Conservation (phyloP, 2,888 invertebrate species). For the Lymantria monacha region DNA sequence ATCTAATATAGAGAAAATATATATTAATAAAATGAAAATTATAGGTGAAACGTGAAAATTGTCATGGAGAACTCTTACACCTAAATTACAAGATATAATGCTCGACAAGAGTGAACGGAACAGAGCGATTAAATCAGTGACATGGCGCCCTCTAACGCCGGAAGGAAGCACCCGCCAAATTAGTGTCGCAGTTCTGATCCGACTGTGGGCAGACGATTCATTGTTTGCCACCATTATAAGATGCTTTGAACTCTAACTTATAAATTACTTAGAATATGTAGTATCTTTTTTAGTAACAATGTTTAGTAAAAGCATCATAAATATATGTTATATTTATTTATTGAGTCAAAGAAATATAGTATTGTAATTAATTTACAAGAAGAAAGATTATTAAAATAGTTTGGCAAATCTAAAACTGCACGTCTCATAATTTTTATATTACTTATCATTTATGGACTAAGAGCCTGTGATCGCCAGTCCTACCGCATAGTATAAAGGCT, state of each 20-base stretch:
- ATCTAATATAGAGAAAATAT: background rate
- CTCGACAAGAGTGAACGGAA: constrained; percentile 29
- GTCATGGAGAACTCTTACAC: constrained; percentile 32
- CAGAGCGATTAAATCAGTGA: constrained; percentile 43
- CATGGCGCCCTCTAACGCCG: constrained; percentile 46
- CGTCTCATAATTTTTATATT: no score
- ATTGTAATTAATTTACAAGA: no score
- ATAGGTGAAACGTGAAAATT: background rate
- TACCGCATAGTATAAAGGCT: no score
- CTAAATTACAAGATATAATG: constrained; percentile 27
- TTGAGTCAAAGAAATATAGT: no score
- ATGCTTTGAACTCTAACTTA: constrained; percentile 38
- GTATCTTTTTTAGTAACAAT: no score
- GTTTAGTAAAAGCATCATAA: no score
- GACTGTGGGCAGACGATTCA: constrained; percentile 55
- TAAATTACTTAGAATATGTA: background rate
- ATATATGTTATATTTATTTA: no score
- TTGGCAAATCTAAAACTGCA: no score
- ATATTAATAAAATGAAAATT: no score
- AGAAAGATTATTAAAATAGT: no score
- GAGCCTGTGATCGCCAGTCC: no score
- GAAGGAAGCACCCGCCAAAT: constrained; percentile 77
- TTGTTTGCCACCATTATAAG: constrained; percentile 69
- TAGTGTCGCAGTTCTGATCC: constrained; percentile 54
- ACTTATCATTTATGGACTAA: no score